Evolutionary conservation across 1,140 invertebrate species (phyloP).

Genomic region (Sitophilus oryzae): DNA sequence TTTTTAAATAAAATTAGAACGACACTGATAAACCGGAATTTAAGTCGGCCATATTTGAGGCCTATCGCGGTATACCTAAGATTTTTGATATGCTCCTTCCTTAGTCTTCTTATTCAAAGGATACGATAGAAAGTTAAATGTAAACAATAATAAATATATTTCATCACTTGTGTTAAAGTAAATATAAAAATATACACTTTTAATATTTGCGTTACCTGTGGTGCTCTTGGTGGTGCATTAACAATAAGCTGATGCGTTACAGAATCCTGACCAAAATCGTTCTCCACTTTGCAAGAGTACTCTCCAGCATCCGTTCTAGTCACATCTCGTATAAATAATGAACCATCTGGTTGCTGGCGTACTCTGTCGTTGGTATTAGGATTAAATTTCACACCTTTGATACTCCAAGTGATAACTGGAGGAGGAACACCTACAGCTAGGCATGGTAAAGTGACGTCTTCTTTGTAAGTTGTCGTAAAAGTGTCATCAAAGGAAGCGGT

Average conservation of each 20-base stretch:
- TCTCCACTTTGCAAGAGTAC: conserved; percentile 87
- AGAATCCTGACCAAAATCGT: conserved; percentile 85
- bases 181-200: too few species aligned
- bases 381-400: conserved; percentile 49
- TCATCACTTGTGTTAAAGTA: too few species aligned
- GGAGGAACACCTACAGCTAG: conserved; percentile 82
- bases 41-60: too few species aligned
- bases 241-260: conserved; percentile 87
- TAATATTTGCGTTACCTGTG: conserved; percentile 27
- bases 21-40: too few species aligned
- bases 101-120: too few species aligned
- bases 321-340: conserved; percentile 82
- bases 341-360: conserved; percentile 79
- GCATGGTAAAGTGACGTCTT: conserved; percentile 86
- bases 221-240: conserved; percentile 41
- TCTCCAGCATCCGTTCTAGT: conserved; percentile 84
- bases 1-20: too few species aligned
- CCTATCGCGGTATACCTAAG: too few species aligned
- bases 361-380: conserved; percentile 59
- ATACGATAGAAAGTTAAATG: too few species aligned
- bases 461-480: conserved; percentile 83
- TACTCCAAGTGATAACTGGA: conserved; percentile 84
- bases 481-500: conserved; percentile 89
- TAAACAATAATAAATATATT: too few species aligned
- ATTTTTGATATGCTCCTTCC: too few species aligned